Base-by-base conservation (phyloP, 37 sponge, comb jelly and placozoan genomes). In the Eunapius fragilis region DNA sequence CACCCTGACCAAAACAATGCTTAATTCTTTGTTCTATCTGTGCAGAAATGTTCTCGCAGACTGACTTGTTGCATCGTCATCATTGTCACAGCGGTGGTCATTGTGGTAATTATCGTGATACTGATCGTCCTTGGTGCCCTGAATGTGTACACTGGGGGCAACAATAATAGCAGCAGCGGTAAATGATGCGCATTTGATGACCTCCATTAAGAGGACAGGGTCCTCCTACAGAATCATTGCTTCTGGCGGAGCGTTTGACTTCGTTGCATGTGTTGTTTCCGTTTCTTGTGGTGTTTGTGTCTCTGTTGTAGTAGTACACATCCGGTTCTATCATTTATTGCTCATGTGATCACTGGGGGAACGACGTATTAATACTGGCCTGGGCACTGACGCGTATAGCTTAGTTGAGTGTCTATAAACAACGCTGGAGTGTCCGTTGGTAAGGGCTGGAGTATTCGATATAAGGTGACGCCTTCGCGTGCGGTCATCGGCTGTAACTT, bases 11-110 rank as follows among this genome's bases (percentile, higher is more conserved):
- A n/a, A n/a, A n/a, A n/a, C n/a, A n/a, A n/a, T n/a, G n/a, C n/a
- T n/a, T 48, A 75, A 22, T 32, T 34, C 17, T 35, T 76, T 45
- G 2, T 75, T 24, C 12, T 19, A 74, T 28, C 25, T 74, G 45
- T 83, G 24, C 81, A 92, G 93, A 80, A 41, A 24, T 85, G 89
- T 13, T 81, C 81, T 35, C 82, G 94, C 12, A 93, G 87, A 71
- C 78, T 93, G 72, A 90, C 88, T 13, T 23, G 70, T 3, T 27
- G 48, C 19, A 80, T 87, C 32, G 48, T 74, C 25, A 80, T 87
- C 37, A 37, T 93, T n/a, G 23, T 90, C 27, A 2, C 79, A 27
- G 38, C 49, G 0, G 71, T 87, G 0, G 24, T 84, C 49, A n/a
- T 90, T 7, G 74, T 68, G 11, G 27, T 93, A 27, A 28, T 93